A percentile compares a stretch with the other conserved stretches of the same genome.
These are phyloP conservation scores for Nautilus pompilius DNA, from an alignment of 1,140 invertebrate species.

Conservation along the genomic window DNA sequence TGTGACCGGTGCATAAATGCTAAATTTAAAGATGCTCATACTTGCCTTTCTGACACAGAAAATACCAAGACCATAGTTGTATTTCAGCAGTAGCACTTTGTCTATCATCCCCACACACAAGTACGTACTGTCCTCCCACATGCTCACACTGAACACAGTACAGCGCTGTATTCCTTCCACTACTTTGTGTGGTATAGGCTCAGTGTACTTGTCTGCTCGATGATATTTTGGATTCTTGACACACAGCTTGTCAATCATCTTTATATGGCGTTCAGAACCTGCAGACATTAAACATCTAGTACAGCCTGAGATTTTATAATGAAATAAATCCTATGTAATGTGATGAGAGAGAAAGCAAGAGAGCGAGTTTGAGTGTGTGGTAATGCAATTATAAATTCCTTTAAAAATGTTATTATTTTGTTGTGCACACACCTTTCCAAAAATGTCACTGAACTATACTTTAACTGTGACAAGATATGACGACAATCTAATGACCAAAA, in stretches of 20 bases:
- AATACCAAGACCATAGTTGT: constrained; percentile 36
- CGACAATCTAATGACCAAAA: too few relatives aligned
- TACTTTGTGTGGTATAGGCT: constrained; percentile 61
- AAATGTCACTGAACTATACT: too few relatives aligned
- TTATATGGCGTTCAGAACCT: constrained; percentile 65
- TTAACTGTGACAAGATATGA: too few relatives aligned
- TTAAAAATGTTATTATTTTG: too few relatives aligned
- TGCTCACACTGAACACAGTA: constrained; percentile 61
- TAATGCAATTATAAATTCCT: too few relatives aligned
- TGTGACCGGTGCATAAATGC: too few relatives aligned
- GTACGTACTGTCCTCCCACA: constrained; percentile 50
- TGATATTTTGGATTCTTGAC: constrained; percentile 61
- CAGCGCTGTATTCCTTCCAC: constrained; percentile 60
- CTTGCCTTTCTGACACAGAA: constrained; percentile 52
- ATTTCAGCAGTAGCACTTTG: constrained; percentile 59
- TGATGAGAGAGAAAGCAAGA: too few relatives aligned
- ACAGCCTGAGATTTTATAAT: too few relatives aligned
- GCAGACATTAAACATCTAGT: too few relatives aligned
- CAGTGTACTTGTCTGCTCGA: constrained; percentile 56
- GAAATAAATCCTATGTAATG: too few relatives aligned
- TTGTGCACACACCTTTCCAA: too few relatives aligned
- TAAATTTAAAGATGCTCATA: constrained; percentile 37
- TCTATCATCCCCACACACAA: constrained; percentile 68
- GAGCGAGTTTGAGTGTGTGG: too few relatives aligned
- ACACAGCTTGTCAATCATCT: constrained; percentile 65